Evolutionary conservation across 2,797 vertebrate species (phyloP).

Genomic region (Lithobates sylvaticus): DNA sequence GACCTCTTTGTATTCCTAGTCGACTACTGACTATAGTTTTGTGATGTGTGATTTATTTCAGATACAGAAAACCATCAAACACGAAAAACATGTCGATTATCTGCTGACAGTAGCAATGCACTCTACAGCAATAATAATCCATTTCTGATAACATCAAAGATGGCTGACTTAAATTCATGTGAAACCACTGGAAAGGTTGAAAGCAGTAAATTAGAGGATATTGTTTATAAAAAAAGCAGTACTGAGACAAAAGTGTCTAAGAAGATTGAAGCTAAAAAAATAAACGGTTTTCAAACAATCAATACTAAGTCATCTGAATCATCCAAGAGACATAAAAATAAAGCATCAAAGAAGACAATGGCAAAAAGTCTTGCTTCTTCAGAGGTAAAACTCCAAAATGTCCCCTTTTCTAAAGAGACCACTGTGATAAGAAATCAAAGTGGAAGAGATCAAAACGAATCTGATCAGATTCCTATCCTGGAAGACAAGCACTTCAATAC

Average conservation of each 20-base stretch:
- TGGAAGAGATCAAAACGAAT: neutral
- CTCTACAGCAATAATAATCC: no score
- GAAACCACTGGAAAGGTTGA: neutral
- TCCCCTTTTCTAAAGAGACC: neutral
- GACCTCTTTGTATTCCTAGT: no score
- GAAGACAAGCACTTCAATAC: neutral
- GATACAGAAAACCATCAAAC: conserved; percentile 14
- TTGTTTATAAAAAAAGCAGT: neutral
- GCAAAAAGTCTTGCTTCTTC: neutral
- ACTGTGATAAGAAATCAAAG: neutral
- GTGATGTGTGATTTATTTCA: conserved; percentile 10
- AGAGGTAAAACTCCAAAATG: neutral
- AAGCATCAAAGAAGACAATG: neutral
- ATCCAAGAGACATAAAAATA: neutral
- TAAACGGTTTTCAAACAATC: neutral
- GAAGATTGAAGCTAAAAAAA: neutral
- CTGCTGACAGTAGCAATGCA: neutral
- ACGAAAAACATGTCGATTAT: neutral
- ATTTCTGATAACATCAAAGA: neutral
- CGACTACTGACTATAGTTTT: neutral
- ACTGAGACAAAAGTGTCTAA: neutral
- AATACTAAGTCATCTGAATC: neutral
- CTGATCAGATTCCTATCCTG: neutral
- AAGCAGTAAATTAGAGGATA: no score
- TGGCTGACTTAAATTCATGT: neutral